Percentiles rank a stretch among this genome's conserved stretches.
These are phyloP conservation scores for Calyptommatus sinebrachiatus DNA, from an alignment of 2,113 vertebrate genomes.

Conservation along the genomic window DNA sequence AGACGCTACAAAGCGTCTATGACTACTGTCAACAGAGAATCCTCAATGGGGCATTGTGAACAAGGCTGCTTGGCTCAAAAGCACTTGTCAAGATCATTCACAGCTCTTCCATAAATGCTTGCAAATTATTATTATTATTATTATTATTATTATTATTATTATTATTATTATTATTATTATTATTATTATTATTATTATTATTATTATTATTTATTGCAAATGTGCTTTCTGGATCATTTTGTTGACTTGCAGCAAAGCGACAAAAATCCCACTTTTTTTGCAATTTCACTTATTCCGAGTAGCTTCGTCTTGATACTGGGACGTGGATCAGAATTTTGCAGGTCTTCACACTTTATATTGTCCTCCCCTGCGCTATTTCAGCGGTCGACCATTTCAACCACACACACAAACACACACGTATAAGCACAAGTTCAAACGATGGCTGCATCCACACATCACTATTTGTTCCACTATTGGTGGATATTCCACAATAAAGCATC, in stretches of 20 bases:
- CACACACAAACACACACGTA: no score
- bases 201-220: not conserved
- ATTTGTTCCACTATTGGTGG: no score
- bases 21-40: slow-evolving; percentile 2
- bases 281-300: not conserved
- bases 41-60: not conserved
- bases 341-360: not conserved
- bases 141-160: no score
- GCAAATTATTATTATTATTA: not conserved
- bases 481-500: no score
- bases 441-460: no score
- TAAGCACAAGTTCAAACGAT: no score
- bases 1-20: slow-evolving; percentile 16
- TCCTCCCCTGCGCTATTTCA: no score
- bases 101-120: not conserved
- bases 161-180: no score
- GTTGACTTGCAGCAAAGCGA: not conserved
- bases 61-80: not conserved
- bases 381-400: not conserved
- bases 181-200: no score
- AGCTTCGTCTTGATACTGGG: not conserved
- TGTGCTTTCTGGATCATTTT: not conserved
- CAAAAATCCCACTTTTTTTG: not conserved
- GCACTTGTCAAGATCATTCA: not conserved
- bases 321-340: not conserved